Evolutionary conservation across 2,797 vertebrate species (phyloP).

Genomic region (Clarias laeviceps): DNA sequence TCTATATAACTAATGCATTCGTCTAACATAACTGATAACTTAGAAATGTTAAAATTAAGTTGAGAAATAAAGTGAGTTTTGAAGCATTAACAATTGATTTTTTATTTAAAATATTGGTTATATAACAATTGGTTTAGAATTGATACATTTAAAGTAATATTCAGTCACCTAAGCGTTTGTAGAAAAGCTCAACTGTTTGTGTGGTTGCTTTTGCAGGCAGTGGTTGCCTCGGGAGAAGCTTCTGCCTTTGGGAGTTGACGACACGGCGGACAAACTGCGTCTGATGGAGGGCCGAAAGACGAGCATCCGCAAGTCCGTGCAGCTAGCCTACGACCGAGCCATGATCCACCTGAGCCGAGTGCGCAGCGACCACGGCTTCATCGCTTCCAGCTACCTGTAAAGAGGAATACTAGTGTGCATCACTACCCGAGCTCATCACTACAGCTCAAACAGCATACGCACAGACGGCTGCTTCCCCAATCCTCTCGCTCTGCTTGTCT

Average conservation of each 20-base stretch:
- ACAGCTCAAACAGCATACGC: constrained; percentile 12
- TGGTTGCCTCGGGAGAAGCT: constrained; percentile 95
- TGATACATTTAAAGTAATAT: not conserved
- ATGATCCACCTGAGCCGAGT: constrained; percentile 94
- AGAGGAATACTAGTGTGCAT: constrained; percentile 12
- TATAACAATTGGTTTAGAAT: too few relatives aligned
- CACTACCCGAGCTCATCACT: constrained; percentile 22
- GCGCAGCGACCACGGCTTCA: constrained; percentile 85
- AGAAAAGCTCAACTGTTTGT: not conserved
- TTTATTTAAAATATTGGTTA: too few relatives aligned
- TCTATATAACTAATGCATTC: too few relatives aligned
- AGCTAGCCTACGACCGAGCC: constrained; percentile 95
- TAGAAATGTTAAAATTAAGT: too few relatives aligned
- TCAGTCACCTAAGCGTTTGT: not conserved
- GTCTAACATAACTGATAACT: too few relatives aligned
- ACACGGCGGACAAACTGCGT: constrained; percentile 95
- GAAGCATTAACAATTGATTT: too few relatives aligned
- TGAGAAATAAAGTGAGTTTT: too few relatives aligned
- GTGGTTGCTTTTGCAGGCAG: constrained; percentile 78
- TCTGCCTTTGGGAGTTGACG: constrained; percentile 86
- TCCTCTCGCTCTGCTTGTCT: not conserved
- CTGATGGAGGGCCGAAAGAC: constrained; percentile 95
- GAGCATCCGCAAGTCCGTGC: constrained; percentile 96
- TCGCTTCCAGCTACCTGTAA: constrained; percentile 86
- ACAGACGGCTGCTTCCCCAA: constrained; percentile 13